phyloP scores from a whole-genome alignment of 2,888 invertebrate genomes.

The Ametastegia equiseti region DNA sequence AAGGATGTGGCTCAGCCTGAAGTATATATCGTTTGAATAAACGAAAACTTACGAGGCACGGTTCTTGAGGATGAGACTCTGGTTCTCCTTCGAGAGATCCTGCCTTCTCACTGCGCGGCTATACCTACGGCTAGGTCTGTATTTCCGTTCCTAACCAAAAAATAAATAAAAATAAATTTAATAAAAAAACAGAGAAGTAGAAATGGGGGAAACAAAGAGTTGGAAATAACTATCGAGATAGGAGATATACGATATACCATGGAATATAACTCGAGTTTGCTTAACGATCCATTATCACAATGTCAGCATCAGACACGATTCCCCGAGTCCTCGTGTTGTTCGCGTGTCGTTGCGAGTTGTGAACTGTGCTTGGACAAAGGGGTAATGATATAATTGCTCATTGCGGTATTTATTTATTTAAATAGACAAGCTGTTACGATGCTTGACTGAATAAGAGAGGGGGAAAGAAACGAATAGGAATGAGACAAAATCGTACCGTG shows the following conservation, averaged over 20 bases:
- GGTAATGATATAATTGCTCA: constrained; percentile 64
- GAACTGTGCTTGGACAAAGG: not conserved
- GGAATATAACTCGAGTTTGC: not conserved
- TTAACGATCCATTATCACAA: constrained; percentile 33
- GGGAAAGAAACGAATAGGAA: not conserved
- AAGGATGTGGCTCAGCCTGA: constrained; percentile 67
- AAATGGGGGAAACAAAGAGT: not conserved
- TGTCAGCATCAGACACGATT: constrained; percentile 36
- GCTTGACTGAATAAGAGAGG: not conserved
- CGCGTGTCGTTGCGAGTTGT: constrained; percentile 52
- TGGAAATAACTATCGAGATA: not conserved
- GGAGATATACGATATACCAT: not conserved
- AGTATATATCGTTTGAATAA: constrained; percentile 72
- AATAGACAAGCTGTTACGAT: not conserved
- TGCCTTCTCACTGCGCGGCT: not conserved
- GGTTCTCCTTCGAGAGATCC: not conserved
- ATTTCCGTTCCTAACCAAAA: too few relatives aligned
- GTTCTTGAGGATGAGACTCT: not conserved
- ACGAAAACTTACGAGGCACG: constrained; percentile 66
- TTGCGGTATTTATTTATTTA: constrained; percentile 43
- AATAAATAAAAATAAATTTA: too few relatives aligned
- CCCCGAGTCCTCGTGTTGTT: constrained; percentile 54
- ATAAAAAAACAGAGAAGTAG: too few relatives aligned
- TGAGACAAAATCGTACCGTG: not conserved
- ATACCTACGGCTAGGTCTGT: too few relatives aligned